phyloP scores from a whole-genome alignment of 1,140 invertebrate genomes.

The Tachypleus tridentatus region DNA sequence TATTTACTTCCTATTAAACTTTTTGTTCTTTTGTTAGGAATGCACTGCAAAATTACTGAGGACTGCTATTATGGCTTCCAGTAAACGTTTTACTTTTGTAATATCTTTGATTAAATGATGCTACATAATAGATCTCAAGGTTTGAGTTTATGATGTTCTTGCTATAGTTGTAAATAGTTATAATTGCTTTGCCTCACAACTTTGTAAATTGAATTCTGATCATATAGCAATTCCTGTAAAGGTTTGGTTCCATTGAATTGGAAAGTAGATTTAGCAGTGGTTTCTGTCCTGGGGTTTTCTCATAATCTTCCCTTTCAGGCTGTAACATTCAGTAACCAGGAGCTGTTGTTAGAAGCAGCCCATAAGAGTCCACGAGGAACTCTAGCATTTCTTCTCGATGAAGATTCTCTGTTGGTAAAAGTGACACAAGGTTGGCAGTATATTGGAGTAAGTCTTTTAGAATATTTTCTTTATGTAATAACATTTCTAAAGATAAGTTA shows the following conservation, averaged over 20 bases:
- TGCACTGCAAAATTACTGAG: too few species aligned
- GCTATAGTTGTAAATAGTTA: background rate
- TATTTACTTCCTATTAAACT: too few species aligned
- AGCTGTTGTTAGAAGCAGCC: constrained; percentile 48
- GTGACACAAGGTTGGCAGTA: constrained; percentile 87
- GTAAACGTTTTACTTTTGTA: too few species aligned
- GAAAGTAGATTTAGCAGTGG: background rate
- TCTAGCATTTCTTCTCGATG: constrained; percentile 79
- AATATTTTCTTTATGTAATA: too few species aligned
- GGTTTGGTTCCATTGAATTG: background rate
- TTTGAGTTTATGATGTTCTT: too few species aligned
- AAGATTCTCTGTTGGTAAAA: constrained; percentile 73
- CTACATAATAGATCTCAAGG: too few species aligned
- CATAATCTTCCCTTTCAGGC: constrained; percentile 11
- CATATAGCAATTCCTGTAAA: too few species aligned
- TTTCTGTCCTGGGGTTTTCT: constrained; percentile 1
- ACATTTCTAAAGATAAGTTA: too few species aligned
- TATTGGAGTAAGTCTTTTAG: constrained; percentile 56
- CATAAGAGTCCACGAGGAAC: constrained; percentile 76
- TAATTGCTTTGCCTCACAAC: background rate
- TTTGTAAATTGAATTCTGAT: background rate
- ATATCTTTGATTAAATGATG: too few species aligned
- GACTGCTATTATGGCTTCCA: too few species aligned
- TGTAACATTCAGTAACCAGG: constrained; percentile 25
- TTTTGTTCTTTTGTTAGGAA: too few species aligned